Evolutionary conservation across 2,113 vertebrate genomes (phyloP).

Genomic region (Limanda limanda): DNA sequence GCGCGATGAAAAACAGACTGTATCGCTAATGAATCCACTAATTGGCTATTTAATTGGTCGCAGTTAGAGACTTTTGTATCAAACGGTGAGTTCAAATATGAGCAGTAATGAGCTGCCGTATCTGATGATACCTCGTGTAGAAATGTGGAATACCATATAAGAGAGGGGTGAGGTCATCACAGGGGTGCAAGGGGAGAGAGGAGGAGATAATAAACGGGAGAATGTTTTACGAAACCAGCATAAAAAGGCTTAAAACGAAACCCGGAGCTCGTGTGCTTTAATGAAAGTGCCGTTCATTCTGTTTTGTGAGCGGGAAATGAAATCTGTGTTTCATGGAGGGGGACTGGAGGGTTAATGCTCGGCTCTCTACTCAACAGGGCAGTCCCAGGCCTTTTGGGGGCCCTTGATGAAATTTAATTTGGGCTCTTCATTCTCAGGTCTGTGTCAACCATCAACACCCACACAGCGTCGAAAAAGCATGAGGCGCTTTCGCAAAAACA

Average conservation of each 20-base stretch:
- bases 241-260: slow-evolving; percentile 14
- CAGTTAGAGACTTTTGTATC: slow-evolving; percentile 50
- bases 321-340: slow-evolving; percentile 33
- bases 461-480: slow-evolving; percentile 22
- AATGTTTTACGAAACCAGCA: background rate
- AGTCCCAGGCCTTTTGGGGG: slow-evolving; percentile 12
- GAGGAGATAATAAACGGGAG: slow-evolving; percentile 1
- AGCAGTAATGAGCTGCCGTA: slow-evolving; percentile 53
- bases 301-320: slow-evolving; percentile 3
- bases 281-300: slow-evolving; percentile 1
- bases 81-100: slow-evolving; percentile 52
- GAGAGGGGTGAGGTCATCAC: slow-evolving; percentile 23
- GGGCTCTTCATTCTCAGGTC: slow-evolving; percentile 35
- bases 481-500: slow-evolving; percentile 3
- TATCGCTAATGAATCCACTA: slow-evolving; percentile 54
- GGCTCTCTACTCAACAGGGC: slow-evolving; percentile 13
- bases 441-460: slow-evolving; percentile 32
- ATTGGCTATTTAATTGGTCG: slow-evolving; percentile 66
- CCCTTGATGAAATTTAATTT: slow-evolving; percentile 53
- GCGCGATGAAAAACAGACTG: slow-evolving; percentile 14
- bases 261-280: slow-evolving; percentile 12
- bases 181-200: background rate
- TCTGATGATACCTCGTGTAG: slow-evolving; percentile 20
- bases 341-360: slow-evolving; percentile 24
- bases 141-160: slow-evolving; percentile 9